These are phyloP conservation scores for Drosophila littoralis DNA, from an alignment of 1,140 invertebrate species.

Conservation along the genomic window DNA sequence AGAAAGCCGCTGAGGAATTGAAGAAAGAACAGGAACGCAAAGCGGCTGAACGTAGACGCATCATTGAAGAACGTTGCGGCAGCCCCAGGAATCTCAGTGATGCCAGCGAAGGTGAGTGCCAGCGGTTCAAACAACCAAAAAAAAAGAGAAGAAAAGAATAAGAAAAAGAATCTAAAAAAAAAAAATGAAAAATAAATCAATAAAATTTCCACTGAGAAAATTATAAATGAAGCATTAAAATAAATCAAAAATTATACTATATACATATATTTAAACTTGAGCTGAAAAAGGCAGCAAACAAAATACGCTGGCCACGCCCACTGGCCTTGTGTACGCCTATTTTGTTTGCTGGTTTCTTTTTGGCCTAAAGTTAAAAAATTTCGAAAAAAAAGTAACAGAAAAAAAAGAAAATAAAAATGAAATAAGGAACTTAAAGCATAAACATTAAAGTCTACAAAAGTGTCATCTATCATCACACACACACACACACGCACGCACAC, in stretches of 20 bases:
- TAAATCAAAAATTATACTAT: background rate
- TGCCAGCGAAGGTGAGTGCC: slow-evolving; percentile 93
- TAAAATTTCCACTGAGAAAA: slow-evolving; percentile 1
- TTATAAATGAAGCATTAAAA: background rate
- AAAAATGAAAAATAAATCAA: slow-evolving; percentile 7
- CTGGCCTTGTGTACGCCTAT: background rate
- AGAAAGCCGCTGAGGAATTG: slow-evolving; percentile 99
- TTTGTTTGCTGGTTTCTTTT: slow-evolving; percentile 22
- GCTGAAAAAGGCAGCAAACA: slow-evolving; percentile 21
- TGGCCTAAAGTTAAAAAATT: background rate
- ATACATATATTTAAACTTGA: background rate
- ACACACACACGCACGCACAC: slow-evolving; percentile 33
- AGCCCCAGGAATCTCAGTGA: slow-evolving; percentile 95
- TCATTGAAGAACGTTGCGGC: slow-evolving; percentile 97
- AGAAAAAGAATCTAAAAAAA: slow-evolving; percentile 1
- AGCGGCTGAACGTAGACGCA: slow-evolving; percentile 98
- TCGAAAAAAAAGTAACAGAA: background rate
- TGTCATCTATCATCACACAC: slow-evolving; percentile 58
- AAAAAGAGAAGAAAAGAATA: background rate
- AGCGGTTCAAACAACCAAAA: slow-evolving; percentile 43
- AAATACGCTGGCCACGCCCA: background rate
- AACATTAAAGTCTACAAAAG: slow-evolving; percentile 61
- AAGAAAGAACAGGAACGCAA: slow-evolving; percentile 99
- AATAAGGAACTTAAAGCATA: slow-evolving; percentile 44
- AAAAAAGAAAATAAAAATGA: background rate